phyloP scores from a whole-genome alignment of 2,888 invertebrate species.

The Leptopilina myrica region DNA sequence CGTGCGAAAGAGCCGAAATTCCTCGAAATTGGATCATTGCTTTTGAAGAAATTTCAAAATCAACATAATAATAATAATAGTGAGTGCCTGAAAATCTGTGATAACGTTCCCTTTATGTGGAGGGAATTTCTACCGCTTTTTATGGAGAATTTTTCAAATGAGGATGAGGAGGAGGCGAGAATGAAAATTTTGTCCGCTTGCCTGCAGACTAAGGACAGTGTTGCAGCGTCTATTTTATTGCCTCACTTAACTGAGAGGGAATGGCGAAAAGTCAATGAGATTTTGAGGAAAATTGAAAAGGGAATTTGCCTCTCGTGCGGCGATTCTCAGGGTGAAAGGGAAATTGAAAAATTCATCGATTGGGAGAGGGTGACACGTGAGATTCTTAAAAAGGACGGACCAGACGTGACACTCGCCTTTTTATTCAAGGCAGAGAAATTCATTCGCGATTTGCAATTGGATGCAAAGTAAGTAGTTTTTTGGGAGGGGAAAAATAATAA shows the following conservation, averaged over 20 bases:
- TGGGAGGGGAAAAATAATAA: no score
- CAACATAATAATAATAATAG: constrained; percentile 66
- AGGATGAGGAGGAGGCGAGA: constrained; percentile 78
- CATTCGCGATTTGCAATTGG: constrained; percentile 80
- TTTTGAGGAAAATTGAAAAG: constrained; percentile 79
- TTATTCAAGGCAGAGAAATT: constrained; percentile 79
- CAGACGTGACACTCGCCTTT: constrained; percentile 79
- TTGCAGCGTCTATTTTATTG: constrained; percentile 78
- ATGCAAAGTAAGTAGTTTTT: constrained; percentile 78
- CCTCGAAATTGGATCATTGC: constrained; percentile 79
- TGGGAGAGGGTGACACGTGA: constrained; percentile 81
- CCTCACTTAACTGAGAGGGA: constrained; percentile 79
- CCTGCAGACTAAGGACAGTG: constrained; percentile 81
- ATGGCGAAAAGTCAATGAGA: constrained; percentile 80
- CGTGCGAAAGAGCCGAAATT: constrained; percentile 77
- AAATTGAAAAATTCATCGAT: constrained; percentile 76
- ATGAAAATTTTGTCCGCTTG: constrained; percentile 75
- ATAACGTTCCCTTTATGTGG: constrained; percentile 82
- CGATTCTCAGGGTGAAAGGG: constrained; percentile 64
- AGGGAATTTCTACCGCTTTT: constrained; percentile 78
- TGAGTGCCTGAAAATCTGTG: constrained; percentile 79
- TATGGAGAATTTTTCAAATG: constrained; percentile 45
- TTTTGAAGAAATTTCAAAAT: constrained; percentile 78
- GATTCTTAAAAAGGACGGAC: constrained; percentile 81
- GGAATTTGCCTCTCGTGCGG: constrained; percentile 82